Percentiles rank a stretch among this genome's conserved stretches.
These are phyloP conservation scores for Habrosyne pyritoides DNA, from an alignment of 2,888 invertebrate species.

Conservation along the genomic window DNA sequence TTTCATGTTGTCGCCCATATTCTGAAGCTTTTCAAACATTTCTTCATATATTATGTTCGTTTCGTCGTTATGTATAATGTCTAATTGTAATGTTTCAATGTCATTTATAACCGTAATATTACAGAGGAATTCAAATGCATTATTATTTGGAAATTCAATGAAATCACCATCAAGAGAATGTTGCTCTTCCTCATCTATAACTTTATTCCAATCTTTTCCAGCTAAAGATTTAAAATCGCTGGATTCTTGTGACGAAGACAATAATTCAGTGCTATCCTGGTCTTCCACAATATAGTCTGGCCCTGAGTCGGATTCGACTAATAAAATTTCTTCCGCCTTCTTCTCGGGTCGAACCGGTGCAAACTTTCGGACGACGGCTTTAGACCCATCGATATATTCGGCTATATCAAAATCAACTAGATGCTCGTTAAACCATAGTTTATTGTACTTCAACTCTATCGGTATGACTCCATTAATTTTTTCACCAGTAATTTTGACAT, in stretches of 20 bases:
- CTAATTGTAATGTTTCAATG: constrained; percentile 55
- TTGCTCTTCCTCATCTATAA: constrained; percentile 53
- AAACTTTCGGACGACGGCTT: constrained; percentile 53
- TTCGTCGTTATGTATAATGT: constrained; percentile 64
- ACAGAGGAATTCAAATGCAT: constrained; percentile 53
- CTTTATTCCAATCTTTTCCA: constrained; percentile 58
- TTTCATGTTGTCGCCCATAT: constrained; percentile 63
- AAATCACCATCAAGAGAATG: constrained; percentile 32
- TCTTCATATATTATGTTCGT: constrained; percentile 67
- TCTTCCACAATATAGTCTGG: constrained; percentile 65
- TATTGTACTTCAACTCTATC: constrained; percentile 64
- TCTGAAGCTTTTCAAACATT: constrained; percentile 79
- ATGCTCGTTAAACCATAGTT: constrained; percentile 73
- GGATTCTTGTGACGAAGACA: constrained; percentile 41
- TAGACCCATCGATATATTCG: constrained; percentile 59
- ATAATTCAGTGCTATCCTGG: constrained; percentile 33
- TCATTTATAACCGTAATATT: constrained; percentile 62
- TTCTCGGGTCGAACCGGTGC: constrained; percentile 27
- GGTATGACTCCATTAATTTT: constrained; percentile 54
- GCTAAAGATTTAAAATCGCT: constrained; percentile 40
- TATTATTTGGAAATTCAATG: constrained; percentile 44
- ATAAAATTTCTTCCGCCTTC: constrained; percentile 19
- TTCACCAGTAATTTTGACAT: constrained; percentile 70
- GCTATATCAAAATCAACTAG: constrained; percentile 76
- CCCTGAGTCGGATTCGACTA: constrained; percentile 48